Percentiles rank a stretch among this genome's conserved stretches.
These are phyloP conservation scores for Chionomys nivalis DNA, from an alignment of 2,113 vertebrate genomes.

Conservation along the genomic window DNA sequence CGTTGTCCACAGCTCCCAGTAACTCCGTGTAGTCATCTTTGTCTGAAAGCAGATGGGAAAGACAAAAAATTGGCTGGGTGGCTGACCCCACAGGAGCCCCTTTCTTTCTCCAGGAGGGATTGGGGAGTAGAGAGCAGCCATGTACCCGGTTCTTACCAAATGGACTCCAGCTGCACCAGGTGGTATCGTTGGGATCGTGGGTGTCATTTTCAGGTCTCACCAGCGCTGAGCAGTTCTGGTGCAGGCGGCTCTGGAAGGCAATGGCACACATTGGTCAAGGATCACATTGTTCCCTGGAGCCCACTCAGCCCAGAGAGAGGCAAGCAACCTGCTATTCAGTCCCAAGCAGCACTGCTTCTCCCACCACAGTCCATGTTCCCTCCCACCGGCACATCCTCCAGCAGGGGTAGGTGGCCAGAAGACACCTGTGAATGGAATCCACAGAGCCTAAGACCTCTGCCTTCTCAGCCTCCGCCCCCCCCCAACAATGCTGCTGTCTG, in stretches of 20 bases:
- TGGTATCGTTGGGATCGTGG: conserved; percentile 87
- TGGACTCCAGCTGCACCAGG: conserved; percentile 95
- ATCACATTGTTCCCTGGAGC: rapidly evolving
- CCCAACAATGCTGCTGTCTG: rapidly evolving
- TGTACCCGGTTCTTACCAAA: conserved; percentile 89
- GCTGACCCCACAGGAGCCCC: background rate
- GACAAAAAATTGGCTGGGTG: background rate
- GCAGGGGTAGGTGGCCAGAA: background rate
- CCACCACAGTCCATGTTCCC: too few relatives aligned
- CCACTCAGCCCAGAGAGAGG: background rate
- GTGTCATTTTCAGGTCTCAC: conserved; percentile 83
- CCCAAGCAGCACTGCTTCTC: background rate
- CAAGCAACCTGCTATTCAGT: background rate
- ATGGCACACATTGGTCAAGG: background rate
- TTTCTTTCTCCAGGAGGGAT: background rate
- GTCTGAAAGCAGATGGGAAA: conserved; percentile 84
- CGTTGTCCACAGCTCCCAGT: conserved; percentile 94
- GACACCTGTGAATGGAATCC: background rate
- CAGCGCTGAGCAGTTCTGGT: conserved; percentile 92
- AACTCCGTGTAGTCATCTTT: conserved; percentile 93
- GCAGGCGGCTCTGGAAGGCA: conserved; percentile 91
- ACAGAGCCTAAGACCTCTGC: background rate
- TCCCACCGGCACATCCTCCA: background rate
- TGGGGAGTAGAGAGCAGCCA: rapidly evolving
- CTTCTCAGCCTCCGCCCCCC: background rate